phyloP scores from a whole-genome alignment of 2,888 invertebrate genomes.

The Perizoma flavofasciatum region DNA sequence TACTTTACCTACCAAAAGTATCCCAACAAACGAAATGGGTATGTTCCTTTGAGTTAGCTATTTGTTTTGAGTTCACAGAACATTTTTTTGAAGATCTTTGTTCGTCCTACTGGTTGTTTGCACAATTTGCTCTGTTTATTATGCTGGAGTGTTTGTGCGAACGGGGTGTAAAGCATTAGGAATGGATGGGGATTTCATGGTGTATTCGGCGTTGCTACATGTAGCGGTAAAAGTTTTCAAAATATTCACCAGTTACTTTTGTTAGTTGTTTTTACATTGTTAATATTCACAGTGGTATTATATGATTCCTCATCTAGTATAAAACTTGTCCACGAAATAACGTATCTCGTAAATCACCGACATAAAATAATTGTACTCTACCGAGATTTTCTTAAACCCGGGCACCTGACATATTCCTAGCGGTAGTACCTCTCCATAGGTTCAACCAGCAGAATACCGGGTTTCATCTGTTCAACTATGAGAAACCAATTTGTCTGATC shows the following conservation, averaged over 20 bases:
- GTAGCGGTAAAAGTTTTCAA: not conserved
- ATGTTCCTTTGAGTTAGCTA: constrained; percentile 58
- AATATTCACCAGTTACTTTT: not conserved
- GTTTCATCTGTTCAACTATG: too few species aligned
- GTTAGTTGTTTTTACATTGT: not conserved
- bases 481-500: too few species aligned
- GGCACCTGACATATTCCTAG: too few species aligned
- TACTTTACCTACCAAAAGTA: constrained; percentile 28
- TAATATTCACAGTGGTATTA: too few species aligned
- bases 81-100: constrained; percentile 51
- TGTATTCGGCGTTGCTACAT: not conserved
- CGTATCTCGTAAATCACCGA: too few species aligned
- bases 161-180: constrained; percentile 44
- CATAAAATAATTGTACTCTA: too few species aligned
- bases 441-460: too few species aligned
- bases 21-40: constrained; percentile 53
- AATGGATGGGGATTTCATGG: constrained; percentile 18
- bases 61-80: constrained; percentile 61
- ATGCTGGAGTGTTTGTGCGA: constrained; percentile 52
- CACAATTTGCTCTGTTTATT: constrained; percentile 62
- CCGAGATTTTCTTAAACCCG: too few species aligned
- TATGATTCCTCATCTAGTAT: too few species aligned
- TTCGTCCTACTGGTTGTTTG: constrained; percentile 53
- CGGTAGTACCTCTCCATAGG: too few species aligned
- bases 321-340: too few species aligned